Conservation (phyloP, 2,888 invertebrate genomes). For the Tipula lateralis region DNA sequence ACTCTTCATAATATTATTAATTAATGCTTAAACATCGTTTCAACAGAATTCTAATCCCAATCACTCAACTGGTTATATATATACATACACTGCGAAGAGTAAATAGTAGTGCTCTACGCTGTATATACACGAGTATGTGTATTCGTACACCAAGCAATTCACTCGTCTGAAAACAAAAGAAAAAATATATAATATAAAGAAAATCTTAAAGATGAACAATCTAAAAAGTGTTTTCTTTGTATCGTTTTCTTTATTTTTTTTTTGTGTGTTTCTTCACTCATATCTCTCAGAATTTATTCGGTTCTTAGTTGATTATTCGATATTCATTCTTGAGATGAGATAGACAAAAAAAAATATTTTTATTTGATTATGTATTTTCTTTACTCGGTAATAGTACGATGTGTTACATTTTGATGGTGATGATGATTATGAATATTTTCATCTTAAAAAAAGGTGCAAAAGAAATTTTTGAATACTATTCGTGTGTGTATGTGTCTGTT, state of each 20-base stretch:
- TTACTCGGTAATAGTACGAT: background rate
- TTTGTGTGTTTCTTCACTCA: background rate
- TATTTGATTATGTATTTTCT: background rate
- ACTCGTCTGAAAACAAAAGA: background rate
- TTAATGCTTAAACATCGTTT: background rate
- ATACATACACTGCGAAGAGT: no score
- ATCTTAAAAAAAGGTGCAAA: background rate
- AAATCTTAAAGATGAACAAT: constrained; percentile 11
- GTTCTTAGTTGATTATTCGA: background rate
- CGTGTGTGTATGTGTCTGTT: background rate
- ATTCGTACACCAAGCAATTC: background rate
- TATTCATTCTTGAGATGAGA: background rate
- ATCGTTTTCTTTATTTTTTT: background rate
- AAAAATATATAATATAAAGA: background rate
- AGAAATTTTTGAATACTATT: background rate
- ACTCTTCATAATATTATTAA: background rate
- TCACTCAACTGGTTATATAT: constrained; percentile 16
- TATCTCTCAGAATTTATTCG: background rate
- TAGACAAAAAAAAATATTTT: background rate
- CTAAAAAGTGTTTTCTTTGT: background rate
- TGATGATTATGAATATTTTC: constrained; percentile 11
- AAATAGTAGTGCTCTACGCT: background rate
- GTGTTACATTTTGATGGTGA: constrained; percentile 1
- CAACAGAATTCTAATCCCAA: background rate
- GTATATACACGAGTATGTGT: background rate